Evolutionary conservation across 2,888 invertebrate species (phyloP), one percentile per base, ranked within the genome.

Genomic region (Galeopsomyia nigrocyanea): DNA sequence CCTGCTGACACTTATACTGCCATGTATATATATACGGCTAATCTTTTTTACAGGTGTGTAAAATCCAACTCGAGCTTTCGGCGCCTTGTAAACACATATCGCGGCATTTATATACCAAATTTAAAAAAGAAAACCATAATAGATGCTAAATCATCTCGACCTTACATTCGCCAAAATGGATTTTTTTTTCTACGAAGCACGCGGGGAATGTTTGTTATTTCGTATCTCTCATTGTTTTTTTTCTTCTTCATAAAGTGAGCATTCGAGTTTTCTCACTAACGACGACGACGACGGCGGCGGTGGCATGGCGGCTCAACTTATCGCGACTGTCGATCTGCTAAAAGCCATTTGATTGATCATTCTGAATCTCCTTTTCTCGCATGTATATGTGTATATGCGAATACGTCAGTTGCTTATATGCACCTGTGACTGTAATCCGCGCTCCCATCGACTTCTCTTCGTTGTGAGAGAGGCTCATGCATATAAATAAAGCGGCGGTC

Each of bases 91-190:
- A 1, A 21, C 22, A 14, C 10, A 61, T 19, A 53, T 22, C 22
- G 17, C 2, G n/a, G 31, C 21, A 50, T 56, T 5, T 31, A n/a
- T 31, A 31, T 31, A 5, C 3, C 31, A 31, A 7, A 5, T 5
- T 3, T 31, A 31, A 31, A 7, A 31, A 31, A 31, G 31, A 5
- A 31, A 31, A 31, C n/a, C n/a, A 31, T 5, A 31, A 31, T 7
- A 39, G 13, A 39, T 39, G 10, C 7, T 39, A 39, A 39, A 39
- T 39, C 39, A 39, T 39, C 31, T 50, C 73, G 77, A 77, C 76
- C 72, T 77, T 75, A 77, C 78, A n/a, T 39, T 76, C 77, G 78
- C 77, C 39, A 7, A 39, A 76, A 76, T 58, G 51, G 67, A 68
- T 73, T 65, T 39, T 61, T 22, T 61, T 47, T 46, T 47, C 19